phyloP scores from a whole-genome alignment of 2,113 vertebrate species.

The Paraplagusia blochii region DNA sequence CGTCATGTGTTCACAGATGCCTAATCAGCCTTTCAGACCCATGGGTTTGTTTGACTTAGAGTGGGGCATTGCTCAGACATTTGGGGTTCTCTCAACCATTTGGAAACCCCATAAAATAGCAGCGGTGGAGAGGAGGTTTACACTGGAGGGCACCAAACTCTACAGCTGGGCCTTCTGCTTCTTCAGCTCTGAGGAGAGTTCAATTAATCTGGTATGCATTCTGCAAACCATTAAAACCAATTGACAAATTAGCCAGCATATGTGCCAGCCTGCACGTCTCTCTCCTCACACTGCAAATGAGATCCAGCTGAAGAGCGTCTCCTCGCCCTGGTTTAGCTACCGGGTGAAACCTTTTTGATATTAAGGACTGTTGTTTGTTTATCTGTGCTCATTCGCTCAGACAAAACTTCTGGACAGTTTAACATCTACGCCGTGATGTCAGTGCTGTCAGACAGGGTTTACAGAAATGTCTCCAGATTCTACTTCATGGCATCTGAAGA shows the following conservation, averaged over 20 bases:
- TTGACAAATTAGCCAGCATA: conserved; percentile 65
- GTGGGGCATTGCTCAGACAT: conserved; percentile 28
- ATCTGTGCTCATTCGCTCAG: conserved; percentile 12
- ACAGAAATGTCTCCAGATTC: conserved; percentile 24
- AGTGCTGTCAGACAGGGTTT: conserved; percentile 25
- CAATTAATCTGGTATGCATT: conserved; percentile 56
- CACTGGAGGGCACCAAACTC: conserved; percentile 32
- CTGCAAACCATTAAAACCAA: conserved; percentile 67
- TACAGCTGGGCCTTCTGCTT: conserved; percentile 28
- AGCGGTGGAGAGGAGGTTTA: conserved; percentile 19
- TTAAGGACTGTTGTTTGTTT: no score
- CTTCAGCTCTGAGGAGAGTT: conserved; percentile 32
- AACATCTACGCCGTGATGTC: conserved; percentile 40
- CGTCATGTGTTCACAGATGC: conserved; percentile 33
- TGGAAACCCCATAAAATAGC: conserved; percentile 49
- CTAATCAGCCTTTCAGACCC: conserved; percentile 18
- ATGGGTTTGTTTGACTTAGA: conserved; percentile 41
- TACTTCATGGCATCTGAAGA: not conserved
- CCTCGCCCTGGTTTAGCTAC: no score
- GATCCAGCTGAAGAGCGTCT: conserved; percentile 64
- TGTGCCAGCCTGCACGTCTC: conserved; percentile 49
- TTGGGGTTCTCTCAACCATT: conserved; percentile 47
- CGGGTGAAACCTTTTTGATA: no score
- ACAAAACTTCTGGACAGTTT: conserved; percentile 25
- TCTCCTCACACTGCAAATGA: conserved; percentile 45